Base-by-base conservation (phyloP, 2,797 vertebrate genomes). In the Sternotherus odoratus region DNA sequence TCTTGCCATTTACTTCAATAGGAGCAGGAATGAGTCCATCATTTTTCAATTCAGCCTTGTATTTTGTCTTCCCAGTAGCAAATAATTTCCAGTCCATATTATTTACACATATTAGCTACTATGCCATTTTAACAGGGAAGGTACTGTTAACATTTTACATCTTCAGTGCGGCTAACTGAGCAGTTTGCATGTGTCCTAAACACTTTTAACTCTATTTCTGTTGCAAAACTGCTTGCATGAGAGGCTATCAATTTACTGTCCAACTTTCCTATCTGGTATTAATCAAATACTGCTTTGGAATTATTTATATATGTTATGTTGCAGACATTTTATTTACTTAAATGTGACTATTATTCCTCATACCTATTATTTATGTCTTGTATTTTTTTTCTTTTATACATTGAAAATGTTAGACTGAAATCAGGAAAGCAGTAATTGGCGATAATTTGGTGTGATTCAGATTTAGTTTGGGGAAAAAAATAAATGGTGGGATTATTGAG, bases 151-250 rank as follows among this genome's bases (percentile, higher is more conserved):
- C 77, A 63, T 83, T 94, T 89, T 86, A 49, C 66, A 1, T 12
- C 36, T 50, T 28, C 15, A 84, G 36, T 12, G 56, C 90, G 26
- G 54, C 83, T 79, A 60, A 50, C 82, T 60, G 43, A 57, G 91
- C 24, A 54, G 77, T 90, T 53, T 95, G 87, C 94, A 54, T 46
- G 43, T 77, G 7, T 39, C 48, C 74, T 30, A 57, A n/a, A 86
- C 92, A 75, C 95, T 80, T 87, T 48, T 9, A 83, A 93, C 92
- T 95, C 82, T 74, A 3, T 81, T 28, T 88, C 93, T 94, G 94
- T 53, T 1, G 2, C 83, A n/a, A 96, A 91, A 87, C 94, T 93
- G 91, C 96, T 97, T 96, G 92, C 94, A 79, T 93, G 94, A 93
- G 89, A 93, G 83, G 85, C 87, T 94, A 88, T 94, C 94, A 88